A percentile compares a stretch with the other conserved stretches of the same genome.
Evolutionary conservation across 1,140 invertebrate species (phyloP).

Genomic region (Monochamus saltuarius): DNA sequence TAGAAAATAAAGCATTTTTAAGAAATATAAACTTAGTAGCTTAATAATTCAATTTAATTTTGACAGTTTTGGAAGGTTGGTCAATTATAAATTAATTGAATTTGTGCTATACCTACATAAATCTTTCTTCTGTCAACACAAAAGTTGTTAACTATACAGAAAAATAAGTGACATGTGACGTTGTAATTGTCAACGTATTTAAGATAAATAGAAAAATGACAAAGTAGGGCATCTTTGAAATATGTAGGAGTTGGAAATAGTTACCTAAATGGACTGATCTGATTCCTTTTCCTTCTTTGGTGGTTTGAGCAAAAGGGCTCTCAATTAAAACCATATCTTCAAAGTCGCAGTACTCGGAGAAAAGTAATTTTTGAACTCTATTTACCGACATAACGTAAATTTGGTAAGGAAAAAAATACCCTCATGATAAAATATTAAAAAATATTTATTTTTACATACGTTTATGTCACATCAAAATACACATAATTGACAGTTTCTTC

Average conservation of each 20-base stretch:
- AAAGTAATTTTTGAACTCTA: conserved; percentile 59
- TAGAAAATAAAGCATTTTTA: conserved; percentile 21
- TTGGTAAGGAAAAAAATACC: conserved; percentile 13
- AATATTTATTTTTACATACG: conserved; percentile 1
- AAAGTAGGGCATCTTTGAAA: too few relatives aligned
- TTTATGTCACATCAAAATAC: conserved; percentile 15
- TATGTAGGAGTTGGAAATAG: background rate
- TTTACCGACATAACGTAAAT: conserved; percentile 50
- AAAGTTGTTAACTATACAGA: too few relatives aligned
- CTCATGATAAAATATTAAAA: conserved; percentile 12
- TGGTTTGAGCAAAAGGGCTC: conserved; percentile 64
- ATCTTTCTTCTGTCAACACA: too few relatives aligned
- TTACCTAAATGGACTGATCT: conserved; percentile 60
- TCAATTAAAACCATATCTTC: conserved; percentile 61
- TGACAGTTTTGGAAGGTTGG: too few relatives aligned
- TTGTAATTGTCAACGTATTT: too few relatives aligned
- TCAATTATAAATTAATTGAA: too few relatives aligned
- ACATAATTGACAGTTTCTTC: conserved; percentile 9
- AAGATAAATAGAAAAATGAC: too few relatives aligned
- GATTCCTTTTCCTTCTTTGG: conserved; percentile 58
- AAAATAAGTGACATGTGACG: too few relatives aligned
- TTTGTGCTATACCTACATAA: too few relatives aligned
- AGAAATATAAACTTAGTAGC: too few relatives aligned
- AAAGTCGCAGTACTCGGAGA: conserved; percentile 61
- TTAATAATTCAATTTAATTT: too few relatives aligned